Evolutionary conservation across 1,140 invertebrate genomes (phyloP).

Genomic region (Leptinotarsa texana): DNA sequence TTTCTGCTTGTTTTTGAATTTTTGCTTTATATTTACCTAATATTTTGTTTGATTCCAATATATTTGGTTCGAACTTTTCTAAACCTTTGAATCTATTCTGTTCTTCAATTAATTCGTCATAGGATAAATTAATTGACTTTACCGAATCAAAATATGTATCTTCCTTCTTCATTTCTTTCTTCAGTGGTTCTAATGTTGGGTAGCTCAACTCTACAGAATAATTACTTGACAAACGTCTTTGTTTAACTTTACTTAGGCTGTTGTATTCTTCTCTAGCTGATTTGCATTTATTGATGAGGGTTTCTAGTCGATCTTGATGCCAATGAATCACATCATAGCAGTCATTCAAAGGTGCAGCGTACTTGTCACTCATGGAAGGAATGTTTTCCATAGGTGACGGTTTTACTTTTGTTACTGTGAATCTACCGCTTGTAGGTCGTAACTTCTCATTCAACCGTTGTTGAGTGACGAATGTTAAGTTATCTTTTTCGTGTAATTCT

Average conservation of each 20-base stretch:
- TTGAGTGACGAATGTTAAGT: slow-evolving; percentile 33
- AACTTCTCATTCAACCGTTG: slow-evolving; percentile 29
- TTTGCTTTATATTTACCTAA: slow-evolving; percentile 49
- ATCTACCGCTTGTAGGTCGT: slow-evolving; percentile 15
- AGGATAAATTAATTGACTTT: slow-evolving; percentile 24
- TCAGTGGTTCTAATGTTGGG: too few species aligned
- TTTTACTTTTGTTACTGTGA: slow-evolving; percentile 30
- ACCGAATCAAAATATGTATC: slow-evolving; percentile 1
- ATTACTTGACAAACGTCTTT: slow-evolving; percentile 19
- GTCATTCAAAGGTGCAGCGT: slow-evolving; percentile 55
- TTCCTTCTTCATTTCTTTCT: too few species aligned
- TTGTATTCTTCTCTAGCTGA: slow-evolving; percentile 41
- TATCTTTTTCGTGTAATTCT: slow-evolving; percentile 60
- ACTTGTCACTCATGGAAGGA: slow-evolving; percentile 35
- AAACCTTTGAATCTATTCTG: slow-evolving; percentile 30
- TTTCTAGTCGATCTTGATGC: slow-evolving; percentile 59
- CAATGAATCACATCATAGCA: slow-evolving; percentile 60
- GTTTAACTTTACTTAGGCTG: slow-evolving; percentile 29
- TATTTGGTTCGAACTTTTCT: slow-evolving; percentile 32
- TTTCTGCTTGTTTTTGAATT: slow-evolving; percentile 35
- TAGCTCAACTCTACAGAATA: neutral
- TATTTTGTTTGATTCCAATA: slow-evolving; percentile 40
- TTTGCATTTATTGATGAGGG: slow-evolving; percentile 39
- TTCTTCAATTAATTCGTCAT: slow-evolving; percentile 39
- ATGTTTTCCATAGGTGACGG: slow-evolving; percentile 31